A percentile compares a stretch with the other conserved stretches of the same genome.
Evolutionary conservation across 1,140 invertebrate genomes (phyloP).

Genomic region (Lepidurus couesii): DNA sequence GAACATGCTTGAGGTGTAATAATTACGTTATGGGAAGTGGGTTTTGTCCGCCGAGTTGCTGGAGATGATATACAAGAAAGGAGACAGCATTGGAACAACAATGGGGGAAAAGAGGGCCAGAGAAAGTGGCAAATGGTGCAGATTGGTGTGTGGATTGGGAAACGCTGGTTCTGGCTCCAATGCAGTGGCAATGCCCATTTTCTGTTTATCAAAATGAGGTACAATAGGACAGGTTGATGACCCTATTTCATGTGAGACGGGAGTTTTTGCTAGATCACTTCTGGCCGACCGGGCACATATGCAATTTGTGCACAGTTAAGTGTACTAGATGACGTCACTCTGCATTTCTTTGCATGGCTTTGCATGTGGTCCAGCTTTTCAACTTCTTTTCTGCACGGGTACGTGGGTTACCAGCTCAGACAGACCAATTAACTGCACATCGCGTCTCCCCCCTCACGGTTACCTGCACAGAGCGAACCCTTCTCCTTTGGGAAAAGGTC

Average conservation of each 20-base stretch:
- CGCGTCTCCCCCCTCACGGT: not conserved
- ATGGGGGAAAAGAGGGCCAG: not conserved
- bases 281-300: not conserved
- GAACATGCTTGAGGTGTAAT: not conserved
- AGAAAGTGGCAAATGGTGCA: constrained; percentile 21
- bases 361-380: not conserved
- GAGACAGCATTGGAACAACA: not conserved
- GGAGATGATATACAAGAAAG: not conserved
- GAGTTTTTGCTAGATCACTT: not conserved
- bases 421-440: not conserved
- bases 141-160: not conserved
- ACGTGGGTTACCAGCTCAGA: not conserved
- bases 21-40: constrained; percentile 17
- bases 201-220: not conserved
- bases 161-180: not conserved
- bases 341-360: not conserved
- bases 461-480: not conserved
- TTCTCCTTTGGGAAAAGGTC: not conserved
- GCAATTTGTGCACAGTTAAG: not conserved
- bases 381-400: not conserved
- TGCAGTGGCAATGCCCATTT: not conserved
- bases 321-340: not conserved
- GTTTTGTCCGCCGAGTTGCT: not conserved
- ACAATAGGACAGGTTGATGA: not conserved
- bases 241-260: not conserved